phyloP scores from a whole-genome alignment of 2,888 invertebrate genomes.

The Himalopsyche anomala region DNA sequence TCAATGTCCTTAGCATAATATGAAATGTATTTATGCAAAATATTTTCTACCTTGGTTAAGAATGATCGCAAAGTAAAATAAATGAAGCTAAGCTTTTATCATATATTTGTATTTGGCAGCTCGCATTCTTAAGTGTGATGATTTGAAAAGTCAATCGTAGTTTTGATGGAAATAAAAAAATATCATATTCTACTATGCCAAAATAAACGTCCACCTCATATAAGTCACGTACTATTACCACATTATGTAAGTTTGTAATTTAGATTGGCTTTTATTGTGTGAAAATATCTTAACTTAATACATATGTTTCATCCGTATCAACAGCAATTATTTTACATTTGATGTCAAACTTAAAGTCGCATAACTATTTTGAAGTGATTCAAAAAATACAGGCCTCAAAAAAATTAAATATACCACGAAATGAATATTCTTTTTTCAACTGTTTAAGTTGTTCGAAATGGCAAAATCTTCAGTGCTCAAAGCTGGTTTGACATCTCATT shows the following conservation, averaged over 20 bases:
- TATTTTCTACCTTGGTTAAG: background rate
- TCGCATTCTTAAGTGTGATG: constrained; percentile 8
- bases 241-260: constrained; percentile 38
- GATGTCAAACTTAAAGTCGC: no score
- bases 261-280: constrained; percentile 32
- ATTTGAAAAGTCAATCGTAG: constrained; percentile 9
- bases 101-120: constrained; percentile 17
- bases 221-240: constrained; percentile 39
- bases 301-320: background rate
- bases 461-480: no score
- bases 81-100: constrained; percentile 22
- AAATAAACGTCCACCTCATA: constrained; percentile 56
- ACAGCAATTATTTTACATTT: background rate
- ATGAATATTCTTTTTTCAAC: no score
- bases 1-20: background rate
- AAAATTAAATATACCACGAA: no score
- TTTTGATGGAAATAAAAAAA: constrained; percentile 24
- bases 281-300: constrained; percentile 3
- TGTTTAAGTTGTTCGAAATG: no score
- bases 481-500: no score
- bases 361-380: no score
- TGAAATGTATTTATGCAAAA: background rate
- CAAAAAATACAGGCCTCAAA: no score
- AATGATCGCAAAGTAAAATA: background rate
- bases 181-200: constrained; percentile 48